Conservation (phyloP, 2,113 vertebrate genomes). For the Mystacornis crossleyi region DNA sequence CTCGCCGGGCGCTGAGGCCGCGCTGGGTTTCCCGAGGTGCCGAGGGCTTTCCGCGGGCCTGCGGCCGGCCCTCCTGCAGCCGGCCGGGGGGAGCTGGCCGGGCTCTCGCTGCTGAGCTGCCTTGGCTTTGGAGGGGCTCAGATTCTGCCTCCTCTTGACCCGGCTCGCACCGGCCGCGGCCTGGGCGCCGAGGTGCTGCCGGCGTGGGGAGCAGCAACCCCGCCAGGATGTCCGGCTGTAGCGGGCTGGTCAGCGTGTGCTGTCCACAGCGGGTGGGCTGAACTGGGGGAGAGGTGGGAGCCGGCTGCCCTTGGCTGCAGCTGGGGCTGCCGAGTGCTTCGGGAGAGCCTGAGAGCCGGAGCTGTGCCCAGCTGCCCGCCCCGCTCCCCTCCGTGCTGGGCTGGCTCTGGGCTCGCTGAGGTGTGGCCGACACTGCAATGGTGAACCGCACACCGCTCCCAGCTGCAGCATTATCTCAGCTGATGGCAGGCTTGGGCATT, state of each 20-base stretch:
- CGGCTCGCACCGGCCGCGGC: accelerated
- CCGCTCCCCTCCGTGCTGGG: accelerated
- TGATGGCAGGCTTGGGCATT: not conserved
- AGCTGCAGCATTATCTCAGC: not conserved
- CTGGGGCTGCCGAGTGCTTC: not conserved
- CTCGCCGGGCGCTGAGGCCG: accelerated
- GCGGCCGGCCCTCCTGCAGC: not conserved
- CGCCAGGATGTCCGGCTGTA: not conserved
- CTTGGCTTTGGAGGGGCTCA: not conserved
- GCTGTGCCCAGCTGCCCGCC: accelerated
- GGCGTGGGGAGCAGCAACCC: not conserved
- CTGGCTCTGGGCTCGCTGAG: not conserved
- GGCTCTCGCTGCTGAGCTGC: not conserved
- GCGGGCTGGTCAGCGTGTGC: accelerated
- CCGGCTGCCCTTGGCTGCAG: not conserved
- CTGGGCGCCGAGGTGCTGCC: accelerated
- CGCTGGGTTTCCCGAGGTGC: not conserved
- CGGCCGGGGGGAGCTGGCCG: not conserved
- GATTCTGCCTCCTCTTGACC: not conserved
- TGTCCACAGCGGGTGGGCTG: accelerated
- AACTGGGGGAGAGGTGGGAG: not conserved
- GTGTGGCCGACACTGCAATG: accelerated
- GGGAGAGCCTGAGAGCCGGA: accelerated
- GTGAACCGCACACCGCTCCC: not conserved
- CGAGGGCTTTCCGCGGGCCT: not conserved